Evolutionary conservation across 2,888 invertebrate genomes (phyloP).

Genomic region (Ectemnius continuus): DNA sequence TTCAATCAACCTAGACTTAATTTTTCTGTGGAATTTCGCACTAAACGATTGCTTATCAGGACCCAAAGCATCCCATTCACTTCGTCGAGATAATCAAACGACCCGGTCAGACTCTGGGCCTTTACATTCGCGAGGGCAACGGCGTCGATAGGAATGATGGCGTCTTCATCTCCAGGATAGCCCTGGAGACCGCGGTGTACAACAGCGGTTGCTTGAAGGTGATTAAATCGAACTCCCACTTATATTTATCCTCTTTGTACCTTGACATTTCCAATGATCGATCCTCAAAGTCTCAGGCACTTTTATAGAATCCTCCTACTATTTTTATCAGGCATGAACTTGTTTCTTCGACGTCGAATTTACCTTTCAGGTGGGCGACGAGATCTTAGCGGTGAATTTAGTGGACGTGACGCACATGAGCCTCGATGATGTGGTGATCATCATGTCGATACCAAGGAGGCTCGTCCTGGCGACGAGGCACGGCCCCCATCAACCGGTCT

Average conservation of each 20-base stretch:
- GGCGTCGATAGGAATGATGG: conserved; percentile 97
- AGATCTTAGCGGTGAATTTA: conserved; percentile 98
- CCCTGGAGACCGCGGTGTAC: conserved; percentile 97
- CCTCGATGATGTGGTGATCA: conserved; percentile 98
- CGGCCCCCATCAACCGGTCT: conserved; percentile 74
- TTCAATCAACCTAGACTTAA: neutral
- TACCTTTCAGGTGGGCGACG: conserved; percentile 90
- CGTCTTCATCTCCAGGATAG: conserved; percentile 98
- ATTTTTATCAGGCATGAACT: too few species aligned
- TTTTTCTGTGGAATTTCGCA: neutral
- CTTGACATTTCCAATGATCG: conserved; percentile 43
- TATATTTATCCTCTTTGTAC: conserved; percentile 39
- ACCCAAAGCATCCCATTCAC: conserved; percentile 88
- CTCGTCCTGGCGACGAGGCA: conserved; percentile 96
- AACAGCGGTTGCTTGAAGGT: conserved; percentile 97
- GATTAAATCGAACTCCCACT: conserved; percentile 30
- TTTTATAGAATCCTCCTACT: neutral
- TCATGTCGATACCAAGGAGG: conserved; percentile 98
- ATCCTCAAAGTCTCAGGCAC: conserved; percentile 12
- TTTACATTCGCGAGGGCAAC: conserved; percentile 99
- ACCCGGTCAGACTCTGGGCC: conserved; percentile 98
- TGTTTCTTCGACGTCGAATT: too few species aligned
- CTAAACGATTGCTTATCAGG: conserved; percentile 76
- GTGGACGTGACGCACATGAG: conserved; percentile 99
- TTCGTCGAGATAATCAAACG: conserved; percentile 99